Conservation (phyloP, 2,797 vertebrate genomes). For the Amphiprion clarkii region DNA sequence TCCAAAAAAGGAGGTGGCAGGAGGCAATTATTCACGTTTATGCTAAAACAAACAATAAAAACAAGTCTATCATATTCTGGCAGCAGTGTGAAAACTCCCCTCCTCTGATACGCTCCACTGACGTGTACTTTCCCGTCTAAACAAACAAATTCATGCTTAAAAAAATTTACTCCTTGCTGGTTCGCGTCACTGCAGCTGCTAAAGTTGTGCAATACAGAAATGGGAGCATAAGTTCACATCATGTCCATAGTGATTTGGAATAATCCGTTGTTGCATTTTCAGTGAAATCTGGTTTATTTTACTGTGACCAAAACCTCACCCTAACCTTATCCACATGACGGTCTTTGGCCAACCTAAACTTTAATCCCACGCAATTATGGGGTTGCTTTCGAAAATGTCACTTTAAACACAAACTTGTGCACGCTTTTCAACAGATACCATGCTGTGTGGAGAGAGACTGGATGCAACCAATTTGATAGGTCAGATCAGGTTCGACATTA, state of each 20-base stretch:
- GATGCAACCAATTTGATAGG: neutral
- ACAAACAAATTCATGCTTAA: constrained; percentile 6
- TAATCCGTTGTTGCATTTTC: neutral
- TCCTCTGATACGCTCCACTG: neutral
- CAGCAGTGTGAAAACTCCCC: neutral
- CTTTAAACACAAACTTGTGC: neutral
- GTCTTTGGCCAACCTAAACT: neutral
- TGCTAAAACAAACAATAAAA: neutral
- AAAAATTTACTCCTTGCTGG: neutral
- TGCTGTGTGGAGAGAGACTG: neutral
- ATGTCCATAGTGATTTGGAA: neutral
- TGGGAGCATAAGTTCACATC: neutral
- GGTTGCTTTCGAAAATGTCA: neutral
- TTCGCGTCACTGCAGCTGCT: constrained; percentile 3
- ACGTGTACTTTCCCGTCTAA: neutral
- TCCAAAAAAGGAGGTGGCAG: neutral
- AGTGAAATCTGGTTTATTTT: constrained; percentile 5
- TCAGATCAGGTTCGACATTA: neutral
- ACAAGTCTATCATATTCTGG: neutral
- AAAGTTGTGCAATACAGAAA: constrained; percentile 13
- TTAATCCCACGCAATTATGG: neutral
- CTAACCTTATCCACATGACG: neutral
- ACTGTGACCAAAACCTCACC: constrained; percentile 1
- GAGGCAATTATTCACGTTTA: neutral
- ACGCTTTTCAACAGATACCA: neutral